These are phyloP conservation scores for Prunella himalayana DNA, from an alignment of 2,113 vertebrate species.

Conservation along the genomic window DNA sequence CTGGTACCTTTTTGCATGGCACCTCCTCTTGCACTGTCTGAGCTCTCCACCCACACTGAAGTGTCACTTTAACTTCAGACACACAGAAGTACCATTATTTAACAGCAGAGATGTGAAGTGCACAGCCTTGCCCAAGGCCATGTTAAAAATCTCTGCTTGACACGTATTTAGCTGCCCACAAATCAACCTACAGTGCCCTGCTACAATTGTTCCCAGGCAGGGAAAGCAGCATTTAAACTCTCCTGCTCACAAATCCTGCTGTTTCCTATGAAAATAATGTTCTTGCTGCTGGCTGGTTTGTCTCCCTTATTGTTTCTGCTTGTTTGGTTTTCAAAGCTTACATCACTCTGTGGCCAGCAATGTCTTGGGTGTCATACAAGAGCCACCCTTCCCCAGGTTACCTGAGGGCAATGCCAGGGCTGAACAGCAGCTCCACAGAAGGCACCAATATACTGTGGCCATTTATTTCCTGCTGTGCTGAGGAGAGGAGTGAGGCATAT, in stretches of 20 bases:
- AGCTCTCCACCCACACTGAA: neutral
- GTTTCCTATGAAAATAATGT: neutral
- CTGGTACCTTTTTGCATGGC: neutral
- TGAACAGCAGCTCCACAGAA: slow-evolving; percentile 47
- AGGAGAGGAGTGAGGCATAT: slow-evolving; percentile 4
- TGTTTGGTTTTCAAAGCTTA: neutral
- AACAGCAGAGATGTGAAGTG: neutral
- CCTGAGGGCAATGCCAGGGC: neutral
- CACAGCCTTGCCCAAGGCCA: neutral
- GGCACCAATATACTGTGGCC: neutral
- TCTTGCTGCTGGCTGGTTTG: neutral
- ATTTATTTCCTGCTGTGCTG: slow-evolving; percentile 34
- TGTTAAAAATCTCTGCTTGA: neutral
- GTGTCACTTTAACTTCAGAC: neutral
- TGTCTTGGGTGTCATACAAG: neutral
- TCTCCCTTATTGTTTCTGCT: slow-evolving; percentile 24
- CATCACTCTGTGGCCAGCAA: neutral
- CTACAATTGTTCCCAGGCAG: neutral
- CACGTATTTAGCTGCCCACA: neutral
- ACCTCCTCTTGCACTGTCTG: neutral
- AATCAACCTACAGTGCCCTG: neutral
- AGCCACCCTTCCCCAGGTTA: neutral
- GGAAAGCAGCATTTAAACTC: neutral
- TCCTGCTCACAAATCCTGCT: neutral
- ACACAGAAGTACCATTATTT: neutral